Evolutionary conservation across 2,888 invertebrate species (phyloP).

Genomic region (Heliconius hortense): DNA sequence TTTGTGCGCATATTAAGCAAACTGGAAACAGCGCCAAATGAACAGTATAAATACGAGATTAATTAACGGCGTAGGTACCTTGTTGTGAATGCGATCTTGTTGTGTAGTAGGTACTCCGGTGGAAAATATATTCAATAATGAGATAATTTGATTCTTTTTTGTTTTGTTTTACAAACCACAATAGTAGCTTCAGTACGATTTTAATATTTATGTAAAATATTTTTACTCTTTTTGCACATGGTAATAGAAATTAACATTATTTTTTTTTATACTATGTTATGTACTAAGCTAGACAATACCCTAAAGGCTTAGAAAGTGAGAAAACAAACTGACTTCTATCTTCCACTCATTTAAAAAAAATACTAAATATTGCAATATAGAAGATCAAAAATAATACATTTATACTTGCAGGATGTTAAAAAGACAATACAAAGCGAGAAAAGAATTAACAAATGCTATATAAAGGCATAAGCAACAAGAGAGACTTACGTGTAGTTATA

Average conservation of each 20-base stretch:
- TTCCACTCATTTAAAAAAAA: not conserved
- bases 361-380: not conserved
- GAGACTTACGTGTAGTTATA: not conserved
- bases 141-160: not conserved
- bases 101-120: not conserved
- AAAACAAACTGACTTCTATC: too few species aligned
- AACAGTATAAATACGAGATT: slow-evolving; percentile 11
- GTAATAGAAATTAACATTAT: not conserved
- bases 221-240: not conserved
- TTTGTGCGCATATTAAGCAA: not conserved
- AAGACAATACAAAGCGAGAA: not conserved
- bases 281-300: not conserved
- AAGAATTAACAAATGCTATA: not conserved
- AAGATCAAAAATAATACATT: too few species aligned
- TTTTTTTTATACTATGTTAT: not conserved
- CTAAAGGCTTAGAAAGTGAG: too few species aligned
- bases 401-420: not conserved
- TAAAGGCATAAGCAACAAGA: not conserved
- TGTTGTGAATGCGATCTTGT: slow-evolving; percentile 4
- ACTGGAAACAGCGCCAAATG: not conserved
- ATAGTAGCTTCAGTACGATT: not conserved
- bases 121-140: not conserved
- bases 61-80: not conserved
- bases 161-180: not conserved
- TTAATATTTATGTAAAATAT: not conserved